A percentile compares a stretch with the other conserved stretches of the same genome.
These are phyloP conservation scores for Tetragnatha montana DNA, from an alignment of 2,888 invertebrate genomes.

Conservation along the genomic window DNA sequence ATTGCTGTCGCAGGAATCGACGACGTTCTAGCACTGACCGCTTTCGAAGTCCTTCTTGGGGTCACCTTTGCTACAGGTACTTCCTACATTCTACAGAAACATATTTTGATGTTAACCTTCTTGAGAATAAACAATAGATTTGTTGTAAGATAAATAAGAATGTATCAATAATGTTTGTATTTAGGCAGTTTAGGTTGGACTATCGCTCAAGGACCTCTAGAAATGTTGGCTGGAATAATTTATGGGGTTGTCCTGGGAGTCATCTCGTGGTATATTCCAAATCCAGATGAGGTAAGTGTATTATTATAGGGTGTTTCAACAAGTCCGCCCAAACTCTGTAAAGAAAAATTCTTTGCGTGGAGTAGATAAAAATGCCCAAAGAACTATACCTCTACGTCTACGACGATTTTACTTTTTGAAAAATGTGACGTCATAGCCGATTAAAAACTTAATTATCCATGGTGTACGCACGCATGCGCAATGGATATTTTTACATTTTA, in stretches of 20 bases:
- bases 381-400: no score
- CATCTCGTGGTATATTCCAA: slow-evolving; percentile 84
- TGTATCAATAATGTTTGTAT: not conserved
- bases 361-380: no score
- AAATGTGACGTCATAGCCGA: no score
- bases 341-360: no score
- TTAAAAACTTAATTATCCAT: no score
- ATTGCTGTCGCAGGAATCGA: slow-evolving; percentile 96
- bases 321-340: no score
- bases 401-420: no score
- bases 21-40: slow-evolving; percentile 95
- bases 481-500: no score
- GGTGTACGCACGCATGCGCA: no score
- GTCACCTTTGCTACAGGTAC: slow-evolving; percentile 89
- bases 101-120: no score
- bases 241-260: slow-evolving; percentile 77
- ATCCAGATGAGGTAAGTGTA: slow-evolving; percentile 75
- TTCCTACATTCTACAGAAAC: no score
- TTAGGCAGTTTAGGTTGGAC: slow-evolving; percentile 73
- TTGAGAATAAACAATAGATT: not conserved
- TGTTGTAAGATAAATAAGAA: not conserved
- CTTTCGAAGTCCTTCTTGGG: slow-evolving; percentile 91
- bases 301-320: no score
- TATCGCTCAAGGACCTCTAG: slow-evolving; percentile 76
- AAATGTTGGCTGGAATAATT: slow-evolving; percentile 81